Conservation (phyloP, 64 coral and sea anemone species). For the Montipora sp. region DNA sequence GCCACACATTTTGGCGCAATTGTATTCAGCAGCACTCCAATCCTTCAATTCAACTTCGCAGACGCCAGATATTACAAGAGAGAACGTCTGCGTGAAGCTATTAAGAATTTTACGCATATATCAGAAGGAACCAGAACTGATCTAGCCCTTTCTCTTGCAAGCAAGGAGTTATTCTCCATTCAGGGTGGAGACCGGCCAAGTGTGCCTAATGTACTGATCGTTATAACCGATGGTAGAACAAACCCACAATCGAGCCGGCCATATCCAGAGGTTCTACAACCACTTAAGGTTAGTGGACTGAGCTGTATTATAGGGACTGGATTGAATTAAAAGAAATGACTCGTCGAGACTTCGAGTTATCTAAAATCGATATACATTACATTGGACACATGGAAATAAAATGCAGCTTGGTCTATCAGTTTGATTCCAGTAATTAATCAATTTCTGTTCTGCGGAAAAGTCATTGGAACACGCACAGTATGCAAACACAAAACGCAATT, state of each 20-base stretch:
- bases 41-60: conserved; percentile 33
- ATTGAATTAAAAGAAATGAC: too few relatives aligned
- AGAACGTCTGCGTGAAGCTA: not conserved
- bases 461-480: too few relatives aligned
- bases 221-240: conserved; percentile 47
- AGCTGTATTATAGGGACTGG: not conserved
- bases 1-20: conserved; percentile 34
- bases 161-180: not conserved
- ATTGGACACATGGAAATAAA: too few relatives aligned
- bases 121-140: conserved; percentile 32
- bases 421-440: too few relatives aligned
- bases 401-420: too few relatives aligned
- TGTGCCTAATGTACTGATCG: conserved; percentile 30
- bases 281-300: conserved; percentile 7
- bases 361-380: too few relatives aligned
- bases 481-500: too few relatives aligned
- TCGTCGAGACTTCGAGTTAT: too few relatives aligned
- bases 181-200: conserved; percentile 12
- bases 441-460: too few relatives aligned
- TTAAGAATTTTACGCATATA: not conserved
- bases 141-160: conserved; percentile 3
- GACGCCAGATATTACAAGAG: not conserved
- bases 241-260: not conserved
- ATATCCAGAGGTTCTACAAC: conserved; percentile 16
- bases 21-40: not conserved